A percentile compares a stretch with the other conserved stretches of the same genome.
phyloP scores from a whole-genome alignment of 2,797 vertebrate genomes.

The Sebastes variabilis region DNA sequence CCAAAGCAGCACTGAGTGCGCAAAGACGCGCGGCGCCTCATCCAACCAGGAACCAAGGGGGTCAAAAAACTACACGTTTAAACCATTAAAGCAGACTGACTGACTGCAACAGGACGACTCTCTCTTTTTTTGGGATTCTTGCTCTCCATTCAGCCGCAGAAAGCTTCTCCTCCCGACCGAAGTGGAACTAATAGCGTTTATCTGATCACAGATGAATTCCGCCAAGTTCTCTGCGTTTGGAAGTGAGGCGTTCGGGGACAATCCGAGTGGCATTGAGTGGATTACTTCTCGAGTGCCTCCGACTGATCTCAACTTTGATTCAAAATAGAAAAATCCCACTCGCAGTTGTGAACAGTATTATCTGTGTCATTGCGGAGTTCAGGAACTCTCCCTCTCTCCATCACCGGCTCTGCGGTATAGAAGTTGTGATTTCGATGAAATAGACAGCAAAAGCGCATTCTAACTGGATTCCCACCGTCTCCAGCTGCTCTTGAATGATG shows the following conservation, averaged over 20 bases:
- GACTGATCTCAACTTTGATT: conserved; percentile 60
- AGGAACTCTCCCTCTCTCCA: conserved; percentile 31
- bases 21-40: conserved; percentile 73
- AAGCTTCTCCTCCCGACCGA: background rate
- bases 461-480: conserved; percentile 62
- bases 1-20: conserved; percentile 56
- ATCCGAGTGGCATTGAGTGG: conserved; percentile 44
- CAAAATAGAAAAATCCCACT: background rate
- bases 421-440: conserved; percentile 68
- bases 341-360: conserved; percentile 35
- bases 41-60: conserved; percentile 62
- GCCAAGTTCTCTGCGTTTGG: conserved; percentile 60
- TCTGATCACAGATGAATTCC: conserved; percentile 65
- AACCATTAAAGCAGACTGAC: conserved; percentile 42
- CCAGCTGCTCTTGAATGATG: conserved; percentile 74
- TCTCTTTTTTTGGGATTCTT: background rate
- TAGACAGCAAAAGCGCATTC: conserved; percentile 7
- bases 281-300: conserved; percentile 56
- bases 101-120: conserved; percentile 9
- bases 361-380: conserved; percentile 25
- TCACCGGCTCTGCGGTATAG: conserved; percentile 15
- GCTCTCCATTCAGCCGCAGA: background rate
- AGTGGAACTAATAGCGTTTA: conserved; percentile 30
- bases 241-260: conserved; percentile 46
- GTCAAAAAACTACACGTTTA: conserved; percentile 48